Evolutionary conservation across 2,797 vertebrate genomes (phyloP), one percentile per base, ranked within the genome.

Genomic region (Falco naumanni): DNA sequence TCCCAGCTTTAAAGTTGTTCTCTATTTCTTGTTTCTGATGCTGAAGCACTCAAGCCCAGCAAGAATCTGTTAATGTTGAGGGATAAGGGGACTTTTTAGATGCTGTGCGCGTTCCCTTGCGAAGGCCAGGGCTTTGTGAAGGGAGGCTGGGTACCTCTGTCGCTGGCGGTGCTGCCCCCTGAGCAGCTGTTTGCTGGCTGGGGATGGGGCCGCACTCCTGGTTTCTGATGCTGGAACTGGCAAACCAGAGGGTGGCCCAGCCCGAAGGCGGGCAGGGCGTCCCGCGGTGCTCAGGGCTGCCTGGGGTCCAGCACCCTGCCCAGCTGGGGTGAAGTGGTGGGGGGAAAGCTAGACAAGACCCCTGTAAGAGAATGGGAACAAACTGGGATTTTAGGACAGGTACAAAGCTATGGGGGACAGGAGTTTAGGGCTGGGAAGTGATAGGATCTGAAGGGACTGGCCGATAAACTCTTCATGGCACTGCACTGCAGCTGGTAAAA

Each of bases 201-300:
- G 43, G 48, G 18, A 26, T 77, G 43, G 31, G 64, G 8, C 37
- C 29, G 56, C 22, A 39, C 57, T 50, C 14, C 2, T 19, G 37
- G 43, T 63, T 84, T 66, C 28, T 70, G 63, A 34, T 13, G 17
- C 53, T 48, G 31, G 17, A 80, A 51, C 43, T 41, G 64, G 31
- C 6, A 51, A 47, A 53, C 37, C 17, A 18, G 64, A 43, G 69
- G 45, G 34, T 39, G 24, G 15, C 39, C n/a, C 54, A 29, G 16
- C 24, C 41, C 3, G 1, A 21, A 51, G 29, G 33, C 63, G 26
- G 29, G 24, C 1, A 3, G 45, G 65, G 37, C 2, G 1, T 63
- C 56, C 41, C 41, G 37, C 37, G 41, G 53, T 17, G 48, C 51
- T 64, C 17, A 6, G 68, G 41, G 11, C 47, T 82, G 60, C 26